Percentiles rank a stretch among this genome's conserved stretches.
Evolutionary conservation across 2,113 vertebrate genomes (phyloP).

Genomic region (Ammodytes marinus): DNA sequence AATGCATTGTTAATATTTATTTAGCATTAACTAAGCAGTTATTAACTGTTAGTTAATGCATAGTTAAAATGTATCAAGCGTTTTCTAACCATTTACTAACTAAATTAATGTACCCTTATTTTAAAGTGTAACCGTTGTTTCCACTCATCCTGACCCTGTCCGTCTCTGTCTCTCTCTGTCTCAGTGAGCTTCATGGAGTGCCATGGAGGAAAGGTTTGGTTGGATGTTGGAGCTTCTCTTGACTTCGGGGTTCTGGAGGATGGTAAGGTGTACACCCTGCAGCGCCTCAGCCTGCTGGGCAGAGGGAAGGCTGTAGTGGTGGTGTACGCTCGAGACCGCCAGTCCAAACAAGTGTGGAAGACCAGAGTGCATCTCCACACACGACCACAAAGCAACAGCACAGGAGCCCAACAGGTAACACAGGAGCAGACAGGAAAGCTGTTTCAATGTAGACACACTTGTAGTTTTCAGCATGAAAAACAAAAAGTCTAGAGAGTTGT

Average conservation of each 20-base stretch:
- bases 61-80: too few relatives aligned
- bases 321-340: constrained; percentile 88
- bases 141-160: background rate
- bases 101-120: too few relatives aligned
- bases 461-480: background rate
- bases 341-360: constrained; percentile 90
- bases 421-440: background rate
- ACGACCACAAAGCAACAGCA: constrained; percentile 1
- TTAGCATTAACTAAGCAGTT: too few relatives aligned
- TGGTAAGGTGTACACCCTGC: constrained; percentile 87
- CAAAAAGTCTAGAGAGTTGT: background rate
- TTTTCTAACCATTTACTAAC: too few relatives aligned
- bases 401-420: constrained; percentile 48
- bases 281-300: constrained; percentile 82
- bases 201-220: constrained; percentile 84
- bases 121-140: background rate
- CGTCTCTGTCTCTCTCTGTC: constrained; percentile 13
- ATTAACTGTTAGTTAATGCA: too few relatives aligned
- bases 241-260: constrained; percentile 90
- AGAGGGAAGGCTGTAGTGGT: constrained; percentile 73
- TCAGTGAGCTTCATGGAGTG: constrained; percentile 93
- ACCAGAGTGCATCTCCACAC: constrained; percentile 87
- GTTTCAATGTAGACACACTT: background rate
- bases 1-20: too few relatives aligned
- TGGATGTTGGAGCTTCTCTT: constrained; percentile 86